Base-by-base conservation (phyloP, 2,113 vertebrate species). In the Ctenodactylus gundi region DNA sequence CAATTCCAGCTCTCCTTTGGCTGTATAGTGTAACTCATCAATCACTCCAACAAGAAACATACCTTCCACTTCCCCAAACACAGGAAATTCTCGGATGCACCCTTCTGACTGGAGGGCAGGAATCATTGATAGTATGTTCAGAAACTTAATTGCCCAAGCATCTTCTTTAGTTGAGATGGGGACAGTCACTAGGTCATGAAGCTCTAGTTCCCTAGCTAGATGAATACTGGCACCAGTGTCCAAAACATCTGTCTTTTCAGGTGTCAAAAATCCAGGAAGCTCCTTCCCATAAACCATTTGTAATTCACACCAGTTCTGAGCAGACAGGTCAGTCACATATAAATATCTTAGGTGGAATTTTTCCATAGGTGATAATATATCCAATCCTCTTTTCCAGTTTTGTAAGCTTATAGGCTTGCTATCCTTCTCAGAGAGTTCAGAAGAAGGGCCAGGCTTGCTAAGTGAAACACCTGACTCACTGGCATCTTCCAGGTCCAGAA, bases 221-320 rank as follows among this genome's bases (percentile, higher is more conserved):
- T 98, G 98, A 65, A 98, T 98, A 46, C 96, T 97, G 39, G 94
- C 90, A 68, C 98, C 98, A 1, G 92, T 92, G 25, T 97, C 96
- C 92, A 97, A 96, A 78, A 98, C 76, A 58, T 95, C 86, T 13
- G 82, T 57, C 6, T 96, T 96, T 86, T 98, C 97, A 20, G 96
- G 94, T 1, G 94, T 75, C 84, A 85, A 94, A 51, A 95, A 93
- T 14, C 55, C 92, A 41, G 98, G 98, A 44, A 95, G 68, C 55
- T 98, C 96, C 72, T 97, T 96, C 20, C 95, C 95, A 72, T 98
- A 98, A 13, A 96, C 87, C 57, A 98, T 95, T 80, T 99, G 97
- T 91, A 98, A 96, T 95, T 99, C 98, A 88, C 98, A 99, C 98
- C 98, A 99, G 25, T 96, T 91, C 96, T 99, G 98, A 41, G 97